Evolutionary conservation across 2,797 vertebrate species (phyloP).

Genomic region (Macropus fuliginosus): DNA sequence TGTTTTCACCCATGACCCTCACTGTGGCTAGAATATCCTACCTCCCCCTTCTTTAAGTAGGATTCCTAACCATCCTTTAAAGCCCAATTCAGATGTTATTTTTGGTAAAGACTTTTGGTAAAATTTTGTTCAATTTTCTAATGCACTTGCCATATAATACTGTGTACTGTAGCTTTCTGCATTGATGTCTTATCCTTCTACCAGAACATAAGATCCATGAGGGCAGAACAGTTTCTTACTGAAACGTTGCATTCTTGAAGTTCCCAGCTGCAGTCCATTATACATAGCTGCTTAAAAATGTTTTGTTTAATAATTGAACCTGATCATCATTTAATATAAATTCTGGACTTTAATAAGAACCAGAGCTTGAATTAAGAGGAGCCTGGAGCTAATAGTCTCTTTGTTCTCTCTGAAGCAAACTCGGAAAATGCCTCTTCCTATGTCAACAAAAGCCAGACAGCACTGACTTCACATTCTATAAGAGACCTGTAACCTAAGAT

Average conservation of each 20-base stretch:
- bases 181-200: neutral
- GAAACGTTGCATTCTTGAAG: neutral
- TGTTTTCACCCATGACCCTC: neutral
- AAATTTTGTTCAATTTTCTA: neutral
- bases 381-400: too few relatives aligned
- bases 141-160: neutral
- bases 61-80: neutral
- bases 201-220: neutral
- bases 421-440: too few relatives aligned
- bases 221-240: neutral
- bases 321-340: too few relatives aligned
- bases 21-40: neutral
- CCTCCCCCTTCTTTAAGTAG: neutral
- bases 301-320: neutral
- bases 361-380: too few relatives aligned
- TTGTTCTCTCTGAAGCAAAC: too few relatives aligned
- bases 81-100: neutral
- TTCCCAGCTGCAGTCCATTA: neutral
- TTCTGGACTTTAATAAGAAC: too few relatives aligned
- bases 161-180: neutral
- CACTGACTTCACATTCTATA: too few relatives aligned
- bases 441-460: too few relatives aligned
- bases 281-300: neutral
- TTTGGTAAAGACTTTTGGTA: neutral
- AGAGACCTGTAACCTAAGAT: too few relatives aligned